A percentile compares a stretch with the other conserved stretches of the same genome.
Conservation (phyloP, 2,888 invertebrate species). For the Nasonovia ribisnigri region DNA sequence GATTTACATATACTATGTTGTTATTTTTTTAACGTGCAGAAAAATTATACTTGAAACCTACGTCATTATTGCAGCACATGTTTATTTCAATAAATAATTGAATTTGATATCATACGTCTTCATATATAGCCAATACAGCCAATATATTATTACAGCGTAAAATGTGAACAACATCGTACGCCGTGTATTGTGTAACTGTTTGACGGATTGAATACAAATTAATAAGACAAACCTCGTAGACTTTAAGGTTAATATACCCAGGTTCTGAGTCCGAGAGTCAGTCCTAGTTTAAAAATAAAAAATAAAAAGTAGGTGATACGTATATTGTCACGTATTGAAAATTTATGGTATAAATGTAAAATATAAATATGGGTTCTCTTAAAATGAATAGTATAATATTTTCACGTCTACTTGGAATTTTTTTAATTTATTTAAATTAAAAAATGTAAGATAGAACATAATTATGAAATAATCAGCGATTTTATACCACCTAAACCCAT, state of each 20-base stretch:
- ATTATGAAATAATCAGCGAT: background rate
- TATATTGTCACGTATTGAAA: background rate
- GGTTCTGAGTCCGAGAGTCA: background rate
- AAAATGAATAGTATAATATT: background rate
- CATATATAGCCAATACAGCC: background rate
- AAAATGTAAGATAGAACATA: background rate
- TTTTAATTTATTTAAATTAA: background rate
- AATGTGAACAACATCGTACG: background rate
- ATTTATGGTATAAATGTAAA: background rate
- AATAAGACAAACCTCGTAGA: background rate
- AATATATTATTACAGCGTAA: background rate
- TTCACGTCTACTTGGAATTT: too few relatives aligned
- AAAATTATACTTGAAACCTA: background rate
- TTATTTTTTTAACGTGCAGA: background rate
- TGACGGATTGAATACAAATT: conserved; percentile 24
- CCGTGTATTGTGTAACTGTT: conserved; percentile 11
- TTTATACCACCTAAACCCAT: background rate
- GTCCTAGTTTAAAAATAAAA: background rate
- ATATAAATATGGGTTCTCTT: background rate
- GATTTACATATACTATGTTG: background rate
- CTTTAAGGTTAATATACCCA: background rate
- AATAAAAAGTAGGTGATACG: background rate
- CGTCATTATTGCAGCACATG: background rate
- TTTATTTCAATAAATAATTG: conserved; percentile 12
- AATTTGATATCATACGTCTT: background rate